Base-by-base conservation (phyloP, 2,888 invertebrate species). In the Deladenus siricidicola region DNA sequence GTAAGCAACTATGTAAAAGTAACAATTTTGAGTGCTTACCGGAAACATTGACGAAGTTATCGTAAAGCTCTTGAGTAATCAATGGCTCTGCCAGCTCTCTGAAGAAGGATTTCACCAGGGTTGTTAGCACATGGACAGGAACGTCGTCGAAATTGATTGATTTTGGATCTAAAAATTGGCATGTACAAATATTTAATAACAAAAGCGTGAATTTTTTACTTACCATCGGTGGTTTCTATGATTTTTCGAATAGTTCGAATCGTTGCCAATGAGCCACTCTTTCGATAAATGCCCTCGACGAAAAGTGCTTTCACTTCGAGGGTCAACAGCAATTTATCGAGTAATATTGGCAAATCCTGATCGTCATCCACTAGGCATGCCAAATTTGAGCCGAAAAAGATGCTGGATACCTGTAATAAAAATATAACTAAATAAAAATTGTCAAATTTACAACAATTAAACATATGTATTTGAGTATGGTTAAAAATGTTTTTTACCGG, bases 11-110 rank as follows among this genome's bases (percentile, higher is more conserved):
- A 17, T 14, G 14, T 10, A 26, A 42, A 28, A 19, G 17, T 24
- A 2, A n/a, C 26, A 30, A 61, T 29, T 54, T 58, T 21, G 23
- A 48, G 57, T 62, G 21, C 59, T 52, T 71, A 81, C 82, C 83
- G 3, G 90, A 87, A 47, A 90, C 90, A 68, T 89, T 86, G 64
- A 93, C 85, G 81, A 92, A 90, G 82, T 92, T 91, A 81, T 92
- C 91, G 80, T 92, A 93, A 66, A 89, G 86, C 79, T 91, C 91
- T 82, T 88, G 91, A 55, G 91, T 90, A 69, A 93, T 84, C 70
- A 93, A 82, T 30, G 23, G 92, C 92, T 92, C 91, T 19, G 90
- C 89, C 85, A 93, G 87, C 80, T 92, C 92, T 43, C 91, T 84
- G 80, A 92, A 86, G 83, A 90, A 90, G 83, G 79, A 71, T 82